A percentile compares a stretch with the other conserved stretches of the same genome.
Conservation (phyloP, 2,888 invertebrate genomes). For the Drosophila borborema region DNA sequence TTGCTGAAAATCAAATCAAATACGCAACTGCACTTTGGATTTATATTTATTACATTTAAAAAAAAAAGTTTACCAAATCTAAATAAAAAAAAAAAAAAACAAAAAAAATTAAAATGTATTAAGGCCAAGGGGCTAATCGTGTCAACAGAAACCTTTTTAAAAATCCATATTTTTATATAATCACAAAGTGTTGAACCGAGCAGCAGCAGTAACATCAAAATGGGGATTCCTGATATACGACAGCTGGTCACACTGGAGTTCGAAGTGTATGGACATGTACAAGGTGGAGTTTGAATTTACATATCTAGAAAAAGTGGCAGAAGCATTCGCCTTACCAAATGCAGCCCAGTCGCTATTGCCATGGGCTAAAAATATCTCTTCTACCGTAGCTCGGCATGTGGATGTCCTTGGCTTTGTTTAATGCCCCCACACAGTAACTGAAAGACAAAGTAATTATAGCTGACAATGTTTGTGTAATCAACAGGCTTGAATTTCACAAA, state of each 20-base stretch:
- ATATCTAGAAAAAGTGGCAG: not conserved
- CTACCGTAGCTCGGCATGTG: constrained; percentile 44
- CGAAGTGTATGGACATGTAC: constrained; percentile 95
- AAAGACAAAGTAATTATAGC: constrained; percentile 13
- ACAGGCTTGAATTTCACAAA: constrained; percentile 95
- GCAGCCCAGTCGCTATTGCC: not conserved
- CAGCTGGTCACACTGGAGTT: constrained; percentile 93
- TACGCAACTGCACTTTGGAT: constrained; percentile 27
- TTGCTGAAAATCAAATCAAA: constrained; percentile 74
- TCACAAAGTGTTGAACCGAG: constrained; percentile 9
- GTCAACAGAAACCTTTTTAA: not conserved
- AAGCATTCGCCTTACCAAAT: not conserved
- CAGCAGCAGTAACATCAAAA: constrained; percentile 62
- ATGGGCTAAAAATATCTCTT: constrained; percentile 59
- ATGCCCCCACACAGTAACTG: constrained; percentile 29
- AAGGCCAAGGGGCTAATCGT: not conserved
- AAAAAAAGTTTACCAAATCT: not conserved
- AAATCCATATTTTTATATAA: constrained; percentile 48
- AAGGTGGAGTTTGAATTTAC: constrained; percentile 87
- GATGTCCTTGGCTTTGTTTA: constrained; percentile 66
- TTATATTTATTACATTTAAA: not conserved
- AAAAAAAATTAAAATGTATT: constrained; percentile 24
- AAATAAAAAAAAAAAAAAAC: not conserved
- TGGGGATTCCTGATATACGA: constrained; percentile 88
- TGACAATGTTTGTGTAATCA: constrained; percentile 31